A percentile compares a stretch with the other conserved stretches of the same genome.
phyloP scores from a whole-genome alignment of 2,888 invertebrate genomes.

The Seladonia tumulorum region DNA sequence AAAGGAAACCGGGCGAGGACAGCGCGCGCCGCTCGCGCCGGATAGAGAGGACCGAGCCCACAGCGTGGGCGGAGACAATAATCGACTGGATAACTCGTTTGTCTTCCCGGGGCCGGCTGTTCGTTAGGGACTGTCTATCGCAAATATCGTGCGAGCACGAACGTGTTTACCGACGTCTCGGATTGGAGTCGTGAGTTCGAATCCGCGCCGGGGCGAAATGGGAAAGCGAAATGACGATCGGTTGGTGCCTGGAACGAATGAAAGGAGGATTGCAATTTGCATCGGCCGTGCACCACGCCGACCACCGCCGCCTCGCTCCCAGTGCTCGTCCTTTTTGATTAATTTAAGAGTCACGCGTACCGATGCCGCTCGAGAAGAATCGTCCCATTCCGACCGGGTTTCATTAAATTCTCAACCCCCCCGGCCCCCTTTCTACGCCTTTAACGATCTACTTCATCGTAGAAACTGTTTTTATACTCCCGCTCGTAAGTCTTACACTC shows the following conservation, averaged over 20 bases:
- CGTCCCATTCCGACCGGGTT: slow-evolving; percentile 13
- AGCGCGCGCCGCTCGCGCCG: background rate
- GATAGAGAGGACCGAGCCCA: slow-evolving; percentile 47
- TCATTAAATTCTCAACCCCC: background rate
- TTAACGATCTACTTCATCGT: background rate
- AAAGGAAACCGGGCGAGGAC: slow-evolving; percentile 22
- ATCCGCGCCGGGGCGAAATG: slow-evolving; percentile 59
- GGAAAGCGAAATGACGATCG: slow-evolving; percentile 69
- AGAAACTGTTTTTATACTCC: background rate
- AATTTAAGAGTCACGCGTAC: slow-evolving; percentile 51
- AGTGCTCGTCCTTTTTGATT: slow-evolving; percentile 43
- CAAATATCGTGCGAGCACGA: slow-evolving; percentile 70
- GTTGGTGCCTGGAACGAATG: slow-evolving; percentile 60
- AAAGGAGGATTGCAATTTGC: slow-evolving; percentile 72
- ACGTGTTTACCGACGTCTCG: slow-evolving; percentile 69
- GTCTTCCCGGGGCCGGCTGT: slow-evolving; percentile 66
- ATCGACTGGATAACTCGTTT: slow-evolving; percentile 74
- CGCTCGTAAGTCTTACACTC: too few relatives aligned
- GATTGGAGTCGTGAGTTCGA: slow-evolving; percentile 71
- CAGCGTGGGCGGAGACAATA: slow-evolving; percentile 71
- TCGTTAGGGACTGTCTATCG: slow-evolving; percentile 72
- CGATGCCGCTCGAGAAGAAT: slow-evolving; percentile 23
- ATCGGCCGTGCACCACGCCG: slow-evolving; percentile 60
- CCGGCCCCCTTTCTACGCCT: background rate
- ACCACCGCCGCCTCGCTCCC: slow-evolving; percentile 2